Evolutionary conservation across 2,797 vertebrate species (phyloP).

Genomic region (Petrocephalus schoutedeni): DNA sequence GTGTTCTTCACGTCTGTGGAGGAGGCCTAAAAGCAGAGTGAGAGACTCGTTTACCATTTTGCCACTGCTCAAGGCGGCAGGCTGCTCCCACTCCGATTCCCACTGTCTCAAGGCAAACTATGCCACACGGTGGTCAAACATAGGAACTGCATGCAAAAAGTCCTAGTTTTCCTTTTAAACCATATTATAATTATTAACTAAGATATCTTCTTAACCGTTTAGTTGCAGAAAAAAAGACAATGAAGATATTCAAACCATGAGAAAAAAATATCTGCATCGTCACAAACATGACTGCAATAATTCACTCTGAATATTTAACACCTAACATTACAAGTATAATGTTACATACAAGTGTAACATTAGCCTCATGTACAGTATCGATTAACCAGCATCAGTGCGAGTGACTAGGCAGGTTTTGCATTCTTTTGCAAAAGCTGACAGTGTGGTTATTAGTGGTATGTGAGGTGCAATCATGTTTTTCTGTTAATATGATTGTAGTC

Average conservation of each 20-base stretch:
- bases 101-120: not conserved
- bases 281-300: not conserved
- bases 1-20: conserved; percentile 87
- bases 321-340: not conserved
- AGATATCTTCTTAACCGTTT: not conserved
- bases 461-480: not conserved
- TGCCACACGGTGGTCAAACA: conserved; percentile 44
- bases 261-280: not conserved
- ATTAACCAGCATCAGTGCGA: not conserved
- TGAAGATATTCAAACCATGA: not conserved
- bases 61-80: not conserved
- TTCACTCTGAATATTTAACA: not conserved
- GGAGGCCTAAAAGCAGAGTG: conserved; percentile 65
- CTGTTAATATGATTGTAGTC: not conserved
- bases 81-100: too few relatives aligned
- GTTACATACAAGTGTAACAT: not conserved
- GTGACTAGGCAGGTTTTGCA: not conserved
- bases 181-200: not conserved
- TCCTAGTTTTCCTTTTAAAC: not conserved
- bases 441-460: not conserved
- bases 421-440: not conserved
- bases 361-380: not conserved
- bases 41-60: not conserved
- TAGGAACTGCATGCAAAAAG: not conserved
- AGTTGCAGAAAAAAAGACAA: not conserved